These are phyloP conservation scores for Phasia obesa DNA, from an alignment of 2,888 invertebrate species.

Conservation along the genomic window DNA sequence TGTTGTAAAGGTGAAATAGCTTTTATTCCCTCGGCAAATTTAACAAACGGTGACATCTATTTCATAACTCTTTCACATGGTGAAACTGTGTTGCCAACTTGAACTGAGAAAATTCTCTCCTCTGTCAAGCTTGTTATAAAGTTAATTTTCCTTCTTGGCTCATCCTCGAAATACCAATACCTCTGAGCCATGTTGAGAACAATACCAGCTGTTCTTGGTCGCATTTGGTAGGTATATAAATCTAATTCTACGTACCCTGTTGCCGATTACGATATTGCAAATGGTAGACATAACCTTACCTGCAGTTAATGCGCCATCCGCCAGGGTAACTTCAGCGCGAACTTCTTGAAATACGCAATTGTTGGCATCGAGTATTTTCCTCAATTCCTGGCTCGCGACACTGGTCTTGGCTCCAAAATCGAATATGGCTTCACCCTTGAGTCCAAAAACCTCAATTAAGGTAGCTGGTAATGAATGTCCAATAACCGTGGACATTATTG, in stretches of 20 bases:
- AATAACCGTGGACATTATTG: no score
- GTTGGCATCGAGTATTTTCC: conserved; percentile 31
- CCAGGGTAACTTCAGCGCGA: conserved; percentile 33
- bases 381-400: conserved; percentile 24
- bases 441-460: conserved; percentile 22
- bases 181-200: conserved; percentile 45
- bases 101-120: conserved; percentile 11
- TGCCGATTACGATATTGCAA: conserved; percentile 20
- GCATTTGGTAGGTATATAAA: conserved; percentile 1
- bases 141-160: conserved; percentile 42
- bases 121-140: conserved; percentile 2
- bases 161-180: conserved; percentile 48
- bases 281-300: conserved; percentile 8
- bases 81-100: conserved; percentile 20
- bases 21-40: conserved; percentile 14
- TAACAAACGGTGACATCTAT: conserved; percentile 7
- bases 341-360: conserved; percentile 52
- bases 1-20: conserved; percentile 12
- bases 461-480: conserved; percentile 27
- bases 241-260: background rate
- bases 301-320: conserved; percentile 23
- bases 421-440: conserved; percentile 32
- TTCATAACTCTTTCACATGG: background rate
- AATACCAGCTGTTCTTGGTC: no score
- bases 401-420: conserved; percentile 49